Evolutionary conservation across 1,140 invertebrate species (phyloP).

Genomic region (Psilanteris sp.): DNA sequence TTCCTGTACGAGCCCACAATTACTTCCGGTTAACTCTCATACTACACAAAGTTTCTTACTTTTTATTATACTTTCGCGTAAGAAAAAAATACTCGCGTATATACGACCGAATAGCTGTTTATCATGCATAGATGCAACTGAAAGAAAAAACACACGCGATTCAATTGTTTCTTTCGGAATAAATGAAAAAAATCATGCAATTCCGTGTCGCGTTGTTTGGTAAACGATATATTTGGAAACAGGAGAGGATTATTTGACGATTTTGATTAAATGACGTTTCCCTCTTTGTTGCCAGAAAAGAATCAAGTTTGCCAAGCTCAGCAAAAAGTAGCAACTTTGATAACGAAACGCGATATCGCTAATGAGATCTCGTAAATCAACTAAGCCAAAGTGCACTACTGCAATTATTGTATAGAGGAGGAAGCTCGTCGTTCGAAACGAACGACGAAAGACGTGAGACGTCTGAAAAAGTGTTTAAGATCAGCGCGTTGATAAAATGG

Average conservation of each 20-base stretch:
- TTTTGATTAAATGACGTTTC: constrained; percentile 53
- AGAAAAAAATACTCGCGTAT: constrained; percentile 1
- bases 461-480: constrained; percentile 56
- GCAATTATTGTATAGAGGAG: constrained; percentile 64
- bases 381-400: constrained; percentile 60
- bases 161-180: constrained; percentile 34
- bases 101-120: constrained; percentile 38
- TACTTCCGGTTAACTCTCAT: constrained; percentile 45
- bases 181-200: constrained; percentile 4
- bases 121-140: constrained; percentile 45
- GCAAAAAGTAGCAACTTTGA: constrained; percentile 63
- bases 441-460: constrained; percentile 51
- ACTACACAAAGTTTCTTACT: constrained; percentile 46
- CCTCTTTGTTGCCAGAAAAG: constrained; percentile 46
- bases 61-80: constrained; percentile 40
- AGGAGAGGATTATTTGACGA: constrained; percentile 28
- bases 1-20: constrained; percentile 54
- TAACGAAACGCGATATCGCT: constrained; percentile 64
- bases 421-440: constrained; percentile 58
- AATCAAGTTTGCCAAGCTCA: constrained; percentile 57
- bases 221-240: constrained; percentile 42
- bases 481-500: constrained; percentile 39
- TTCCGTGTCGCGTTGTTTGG: constrained; percentile 14
- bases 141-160: constrained; percentile 17
- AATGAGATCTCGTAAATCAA: constrained; percentile 66